Conservation (phyloP, 2,888 invertebrate genomes). For the Hartigia nigra region DNA sequence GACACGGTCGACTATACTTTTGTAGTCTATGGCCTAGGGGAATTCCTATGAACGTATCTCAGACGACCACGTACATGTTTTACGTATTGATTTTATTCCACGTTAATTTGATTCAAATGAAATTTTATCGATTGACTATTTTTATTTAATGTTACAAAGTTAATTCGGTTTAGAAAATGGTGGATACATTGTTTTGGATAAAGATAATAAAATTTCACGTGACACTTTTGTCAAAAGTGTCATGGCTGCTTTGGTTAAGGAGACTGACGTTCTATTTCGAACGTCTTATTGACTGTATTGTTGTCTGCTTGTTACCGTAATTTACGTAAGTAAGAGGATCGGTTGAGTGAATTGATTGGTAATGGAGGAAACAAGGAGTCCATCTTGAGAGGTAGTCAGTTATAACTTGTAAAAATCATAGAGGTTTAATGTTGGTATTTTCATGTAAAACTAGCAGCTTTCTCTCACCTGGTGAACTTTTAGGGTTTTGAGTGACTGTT, state of each 20-base stretch:
- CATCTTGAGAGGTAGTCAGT: neutral
- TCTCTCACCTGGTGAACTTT: neutral
- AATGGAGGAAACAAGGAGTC: neutral
- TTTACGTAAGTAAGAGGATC: conserved; percentile 13
- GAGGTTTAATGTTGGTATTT: neutral
- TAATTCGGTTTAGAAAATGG: neutral
- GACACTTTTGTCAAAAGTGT: neutral
- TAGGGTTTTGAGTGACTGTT: neutral
- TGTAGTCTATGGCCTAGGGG: neutral
- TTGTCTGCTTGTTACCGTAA: conserved; percentile 10
- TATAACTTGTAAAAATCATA: neutral
- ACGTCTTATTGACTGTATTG: neutral
- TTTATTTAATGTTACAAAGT: no score
- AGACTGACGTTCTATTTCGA: neutral
- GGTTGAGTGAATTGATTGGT: neutral
- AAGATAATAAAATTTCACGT: neutral
- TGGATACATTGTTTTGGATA: neutral
- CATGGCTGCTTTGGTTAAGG: neutral
- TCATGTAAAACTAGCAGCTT: neutral
- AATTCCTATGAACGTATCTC: neutral
- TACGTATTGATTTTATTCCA: neutral
- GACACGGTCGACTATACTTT: neutral
- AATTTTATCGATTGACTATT: neutral
- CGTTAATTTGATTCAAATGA: neutral
- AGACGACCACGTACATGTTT: neutral